Evolutionary conservation across 2,113 vertebrate genomes (phyloP).

Genomic region (Recurvirostra avosetta): DNA sequence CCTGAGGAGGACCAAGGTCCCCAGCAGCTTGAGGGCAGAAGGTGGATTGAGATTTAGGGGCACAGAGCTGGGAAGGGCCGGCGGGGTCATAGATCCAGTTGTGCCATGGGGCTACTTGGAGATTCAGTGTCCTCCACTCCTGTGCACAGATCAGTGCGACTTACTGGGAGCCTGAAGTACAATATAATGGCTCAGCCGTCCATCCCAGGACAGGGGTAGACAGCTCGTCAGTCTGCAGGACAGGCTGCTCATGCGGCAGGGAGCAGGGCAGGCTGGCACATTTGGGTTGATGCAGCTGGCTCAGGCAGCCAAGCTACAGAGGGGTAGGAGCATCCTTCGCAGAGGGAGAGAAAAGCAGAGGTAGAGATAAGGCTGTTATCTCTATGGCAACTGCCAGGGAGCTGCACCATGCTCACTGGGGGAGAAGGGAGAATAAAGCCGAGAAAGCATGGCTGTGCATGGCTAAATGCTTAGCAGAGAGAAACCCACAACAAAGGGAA

Average conservation of each 20-base stretch:
- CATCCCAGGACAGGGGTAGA: not conserved
- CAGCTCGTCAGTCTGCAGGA: not conserved
- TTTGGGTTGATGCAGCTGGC: not conserved
- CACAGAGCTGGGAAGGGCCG: not conserved
- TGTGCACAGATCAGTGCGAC: not conserved
- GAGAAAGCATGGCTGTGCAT: not conserved
- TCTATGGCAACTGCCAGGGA: slow-evolving; percentile 23
- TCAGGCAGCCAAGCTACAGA: not conserved
- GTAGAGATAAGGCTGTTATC: not conserved
- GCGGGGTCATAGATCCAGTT: not conserved
- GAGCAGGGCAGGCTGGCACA: not conserved
- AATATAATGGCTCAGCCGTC: fast-evolving
- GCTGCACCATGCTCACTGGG: not conserved
- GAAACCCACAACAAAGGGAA: not conserved
- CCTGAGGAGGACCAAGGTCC: not conserved
- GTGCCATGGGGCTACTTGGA: not conserved
- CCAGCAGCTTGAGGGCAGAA: not conserved
- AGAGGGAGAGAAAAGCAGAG: not conserved
- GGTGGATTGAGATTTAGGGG: not conserved
- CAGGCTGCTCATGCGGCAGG: not conserved
- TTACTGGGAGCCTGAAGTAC: not conserved
- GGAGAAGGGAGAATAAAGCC: not conserved
- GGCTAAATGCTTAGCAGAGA: not conserved
- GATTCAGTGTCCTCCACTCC: not conserved
- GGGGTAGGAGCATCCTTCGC: not conserved